Base-by-base conservation (phyloP, 2,113 vertebrate species). In the Dipodomys stephensi region DNA sequence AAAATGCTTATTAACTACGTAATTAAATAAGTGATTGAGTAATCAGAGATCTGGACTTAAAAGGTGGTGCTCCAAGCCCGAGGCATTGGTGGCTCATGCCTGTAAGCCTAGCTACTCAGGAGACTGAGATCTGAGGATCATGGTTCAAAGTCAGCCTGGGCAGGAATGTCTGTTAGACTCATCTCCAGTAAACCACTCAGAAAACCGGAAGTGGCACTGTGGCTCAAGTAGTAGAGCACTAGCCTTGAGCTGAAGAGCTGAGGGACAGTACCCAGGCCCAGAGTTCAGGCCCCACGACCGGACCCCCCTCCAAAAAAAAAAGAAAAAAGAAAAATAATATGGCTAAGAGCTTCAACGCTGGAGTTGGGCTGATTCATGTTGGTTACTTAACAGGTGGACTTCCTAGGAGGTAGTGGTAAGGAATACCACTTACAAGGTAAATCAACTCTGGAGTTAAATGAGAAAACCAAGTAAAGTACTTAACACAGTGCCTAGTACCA, bases 1-100 rank as follows among this genome's bases (percentile, higher is more conserved):
- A 71, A 74, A 92, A n/a, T 83, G 67, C 90, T 90, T 82, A 60
- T 60, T 92, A 83, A 90, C 67, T 90, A 27, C 72, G 39, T 32
- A 39, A n/a, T 23, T 53, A 8, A 30, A 49, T 81, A 57, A 32
- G 87, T 67, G 68, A 73, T 46, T 85, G 64, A 83, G 23, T 83
- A 83, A 18, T 83, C 27, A 77, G 83, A 79, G 30, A 65, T 44
- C 62, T 73, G 81, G 64, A 23, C n/a, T 91, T 22, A 72, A 78
- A 74, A 81, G 44, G n/a, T 76, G 64, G 62, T 20, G 12, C 18
- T 28, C 27, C 23, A 30, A 39, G 39, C 39, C 39, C 39, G 39
- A 39, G 39, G 39, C 39, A 39, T 39, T 39, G 39, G 39, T 39
- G 39, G 39, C 39, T 39, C 39, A 39, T 39, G 39, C 39, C 39